Percentiles rank a stretch among this genome's conserved stretches.
Evolutionary conservation across 1,140 invertebrate genomes (phyloP).

Genomic region (Panagrolaimus sp.): DNA sequence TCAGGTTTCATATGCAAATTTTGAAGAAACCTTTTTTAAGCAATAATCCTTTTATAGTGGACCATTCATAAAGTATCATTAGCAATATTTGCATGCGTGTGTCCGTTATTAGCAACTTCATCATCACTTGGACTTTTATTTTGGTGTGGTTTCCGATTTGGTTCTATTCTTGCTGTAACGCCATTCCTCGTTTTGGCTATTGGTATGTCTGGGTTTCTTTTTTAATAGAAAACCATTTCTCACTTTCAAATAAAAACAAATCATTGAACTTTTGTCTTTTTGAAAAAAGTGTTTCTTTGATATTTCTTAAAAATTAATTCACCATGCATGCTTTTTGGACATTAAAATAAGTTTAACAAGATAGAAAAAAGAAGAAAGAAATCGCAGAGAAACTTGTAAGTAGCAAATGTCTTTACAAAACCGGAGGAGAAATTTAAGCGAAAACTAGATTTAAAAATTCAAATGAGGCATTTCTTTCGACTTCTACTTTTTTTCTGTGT

Average conservation of each 20-base stretch:
- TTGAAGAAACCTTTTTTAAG: slow-evolving; percentile 15
- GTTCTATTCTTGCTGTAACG: slow-evolving; percentile 48
- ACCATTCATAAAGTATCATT: slow-evolving; percentile 40
- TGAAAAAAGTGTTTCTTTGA: too few relatives aligned
- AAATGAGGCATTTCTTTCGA: background rate
- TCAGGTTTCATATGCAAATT: slow-evolving; percentile 28
- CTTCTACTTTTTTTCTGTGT: background rate
- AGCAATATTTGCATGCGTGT: slow-evolving; percentile 47
- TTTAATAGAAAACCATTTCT: background rate
- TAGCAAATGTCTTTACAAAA: too few relatives aligned
- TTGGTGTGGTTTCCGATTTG: slow-evolving; percentile 51
- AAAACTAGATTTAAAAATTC: background rate
- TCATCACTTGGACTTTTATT: slow-evolving; percentile 47
- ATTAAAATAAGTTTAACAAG: too few relatives aligned
- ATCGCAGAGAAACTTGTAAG: too few relatives aligned
- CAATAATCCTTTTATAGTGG: slow-evolving; percentile 33
- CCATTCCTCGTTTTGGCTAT: slow-evolving; percentile 52
- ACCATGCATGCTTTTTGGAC: too few relatives aligned
- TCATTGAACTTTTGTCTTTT: too few relatives aligned
- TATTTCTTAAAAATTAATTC: too few relatives aligned
- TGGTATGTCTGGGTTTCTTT: slow-evolving; percentile 34
- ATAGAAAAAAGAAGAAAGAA: too few relatives aligned
- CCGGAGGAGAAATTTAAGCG: background rate
- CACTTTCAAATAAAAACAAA: too few relatives aligned
- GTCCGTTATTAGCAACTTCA: slow-evolving; percentile 48